These are phyloP conservation scores for Aix galericulata DNA, from an alignment of 2,113 vertebrate species.

Conservation along the genomic window DNA sequence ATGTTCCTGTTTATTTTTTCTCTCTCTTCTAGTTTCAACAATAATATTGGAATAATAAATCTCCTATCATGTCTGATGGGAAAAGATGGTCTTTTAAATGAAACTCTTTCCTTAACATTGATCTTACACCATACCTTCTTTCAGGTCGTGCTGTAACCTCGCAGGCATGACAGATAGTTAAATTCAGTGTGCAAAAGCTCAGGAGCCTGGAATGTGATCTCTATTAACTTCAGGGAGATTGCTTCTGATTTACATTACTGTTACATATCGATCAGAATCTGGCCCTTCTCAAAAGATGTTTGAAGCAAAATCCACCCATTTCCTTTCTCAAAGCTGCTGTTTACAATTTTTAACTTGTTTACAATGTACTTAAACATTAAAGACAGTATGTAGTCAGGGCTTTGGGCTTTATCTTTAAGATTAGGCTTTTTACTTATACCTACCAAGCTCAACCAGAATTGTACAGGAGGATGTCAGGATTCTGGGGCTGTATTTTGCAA, in stretches of 20 bases:
- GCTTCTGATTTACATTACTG: constrained; percentile 16
- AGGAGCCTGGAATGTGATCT: constrained; percentile 35
- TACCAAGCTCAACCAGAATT: not conserved
- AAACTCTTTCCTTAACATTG: constrained; percentile 55
- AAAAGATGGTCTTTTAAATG: constrained; percentile 65
- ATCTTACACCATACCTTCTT: constrained; percentile 41
- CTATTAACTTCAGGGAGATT: constrained; percentile 46
- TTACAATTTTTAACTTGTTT: not conserved
- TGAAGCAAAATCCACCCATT: not conserved
- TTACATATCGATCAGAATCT: not conserved
- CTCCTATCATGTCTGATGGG: constrained; percentile 66
- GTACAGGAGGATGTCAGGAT: not conserved
- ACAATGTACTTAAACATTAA: not conserved
- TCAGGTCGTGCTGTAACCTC: constrained; percentile 41
- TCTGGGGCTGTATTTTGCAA: not conserved
- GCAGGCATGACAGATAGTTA: constrained; percentile 52
- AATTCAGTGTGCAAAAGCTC: constrained; percentile 40
- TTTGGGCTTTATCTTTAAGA: not conserved
- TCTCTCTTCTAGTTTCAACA: constrained; percentile 48
- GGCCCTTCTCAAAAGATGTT: not conserved
- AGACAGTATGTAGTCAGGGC: not conserved
- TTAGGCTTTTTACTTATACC: not conserved
- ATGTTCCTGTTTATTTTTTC: constrained; percentile 53
- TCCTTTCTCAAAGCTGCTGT: not conserved
- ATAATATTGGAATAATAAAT: constrained; percentile 68